These are phyloP conservation scores for Kryptopterus vitreolus DNA, from an alignment of 2,797 vertebrate species.

Conservation along the genomic window DNA sequence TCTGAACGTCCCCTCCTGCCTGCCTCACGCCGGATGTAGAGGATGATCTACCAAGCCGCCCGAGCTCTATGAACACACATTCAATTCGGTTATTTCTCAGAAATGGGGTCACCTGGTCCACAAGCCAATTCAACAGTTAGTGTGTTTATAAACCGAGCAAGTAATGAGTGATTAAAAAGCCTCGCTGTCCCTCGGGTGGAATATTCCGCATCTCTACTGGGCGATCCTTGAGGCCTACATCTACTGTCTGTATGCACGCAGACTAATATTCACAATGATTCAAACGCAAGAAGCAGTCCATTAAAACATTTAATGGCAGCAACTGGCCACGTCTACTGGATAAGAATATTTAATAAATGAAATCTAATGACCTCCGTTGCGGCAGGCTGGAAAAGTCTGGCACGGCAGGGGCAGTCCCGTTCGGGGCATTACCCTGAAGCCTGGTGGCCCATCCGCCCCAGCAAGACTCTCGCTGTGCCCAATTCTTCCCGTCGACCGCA, in stretches of 20 bases:
- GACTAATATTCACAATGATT: neutral
- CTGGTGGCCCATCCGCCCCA: constrained; percentile 68
- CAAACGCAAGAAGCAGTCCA: neutral
- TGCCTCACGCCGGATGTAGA: constrained; percentile 90
- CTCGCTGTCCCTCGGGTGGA: neutral
- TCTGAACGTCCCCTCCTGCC: constrained; percentile 78
- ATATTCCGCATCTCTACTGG: neutral
- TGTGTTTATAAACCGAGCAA: neutral
- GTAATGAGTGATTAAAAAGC: neutral
- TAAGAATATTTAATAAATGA: too few relatives aligned
- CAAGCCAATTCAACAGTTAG: neutral
- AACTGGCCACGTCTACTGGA: too few relatives aligned
- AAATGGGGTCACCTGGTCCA: neutral
- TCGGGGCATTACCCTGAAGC: constrained; percentile 79
- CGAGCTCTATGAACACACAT: constrained; percentile 76
- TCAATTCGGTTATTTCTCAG: neutral
- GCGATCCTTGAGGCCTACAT: neutral
- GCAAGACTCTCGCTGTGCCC: constrained; percentile 76
- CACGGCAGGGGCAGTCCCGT: constrained; percentile 84
- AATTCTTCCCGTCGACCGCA: constrained; percentile 75
- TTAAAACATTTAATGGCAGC: neutral
- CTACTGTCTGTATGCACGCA: neutral
- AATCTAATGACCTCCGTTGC: constrained; percentile 80
- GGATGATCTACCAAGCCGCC: constrained; percentile 89
- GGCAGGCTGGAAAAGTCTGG: constrained; percentile 90